Percentiles rank a stretch among this genome's conserved stretches.
phyloP scores from a whole-genome alignment of 2,113 vertebrate genomes.

The Pelodiscus sinensis region DNA sequence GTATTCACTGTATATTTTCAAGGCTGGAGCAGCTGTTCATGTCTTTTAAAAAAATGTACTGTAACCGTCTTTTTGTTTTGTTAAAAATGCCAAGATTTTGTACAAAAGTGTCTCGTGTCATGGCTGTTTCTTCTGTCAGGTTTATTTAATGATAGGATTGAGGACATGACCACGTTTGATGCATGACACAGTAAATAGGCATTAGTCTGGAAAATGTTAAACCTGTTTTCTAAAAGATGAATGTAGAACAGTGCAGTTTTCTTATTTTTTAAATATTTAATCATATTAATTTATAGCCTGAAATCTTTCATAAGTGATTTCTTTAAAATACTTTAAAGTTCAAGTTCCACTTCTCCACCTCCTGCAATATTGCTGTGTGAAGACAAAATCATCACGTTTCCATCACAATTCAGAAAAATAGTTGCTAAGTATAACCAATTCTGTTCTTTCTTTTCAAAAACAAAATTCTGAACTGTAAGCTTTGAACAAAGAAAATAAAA shows the following conservation, averaged over 20 bases:
- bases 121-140: not conserved
- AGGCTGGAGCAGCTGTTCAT: not conserved
- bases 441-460: not conserved
- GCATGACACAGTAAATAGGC: not conserved
- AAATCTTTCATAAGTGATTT: not conserved
- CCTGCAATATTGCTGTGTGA: not conserved
- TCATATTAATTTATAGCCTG: not conserved
- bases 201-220: not conserved
- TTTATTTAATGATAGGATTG: not conserved
- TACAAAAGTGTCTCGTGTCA: rapidly evolving
- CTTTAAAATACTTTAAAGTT: not conserved
- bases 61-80: not conserved
- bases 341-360: not conserved
- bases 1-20: not conserved
- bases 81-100: not conserved
- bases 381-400: not conserved
- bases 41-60: not conserved
- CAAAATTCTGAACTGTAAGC: no score
- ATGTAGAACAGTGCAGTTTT: not conserved
- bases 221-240: not conserved
- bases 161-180: not conserved
- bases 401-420: not conserved
- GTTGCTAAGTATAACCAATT: not conserved
- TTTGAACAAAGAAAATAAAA: no score
- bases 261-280: not conserved